Evolutionary conservation across 2,113 vertebrate genomes (phyloP).

Genomic region (Meriones unguiculatus): DNA sequence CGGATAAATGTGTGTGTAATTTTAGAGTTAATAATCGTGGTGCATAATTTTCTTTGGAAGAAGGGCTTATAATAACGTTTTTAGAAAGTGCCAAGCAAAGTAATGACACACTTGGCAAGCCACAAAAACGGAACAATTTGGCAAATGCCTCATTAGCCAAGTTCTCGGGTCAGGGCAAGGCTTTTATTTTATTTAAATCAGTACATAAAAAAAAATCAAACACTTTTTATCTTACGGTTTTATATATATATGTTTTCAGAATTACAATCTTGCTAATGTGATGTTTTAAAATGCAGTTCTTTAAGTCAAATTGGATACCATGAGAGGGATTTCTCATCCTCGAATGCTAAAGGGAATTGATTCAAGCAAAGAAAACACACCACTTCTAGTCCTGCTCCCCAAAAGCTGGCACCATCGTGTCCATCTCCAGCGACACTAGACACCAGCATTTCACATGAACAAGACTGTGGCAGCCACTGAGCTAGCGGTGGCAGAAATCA

Average conservation of each 20-base stretch:
- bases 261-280: conserved; percentile 46
- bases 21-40: conserved; percentile 81
- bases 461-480: neutral
- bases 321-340: rapidly evolving
- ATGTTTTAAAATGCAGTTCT: conserved; percentile 19
- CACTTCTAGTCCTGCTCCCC: rapidly evolving
- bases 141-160: conserved; percentile 79
- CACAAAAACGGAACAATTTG: conserved; percentile 80
- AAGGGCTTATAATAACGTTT: conserved; percentile 81
- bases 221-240: conserved; percentile 52
- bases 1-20: conserved; percentile 71
- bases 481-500: neutral
- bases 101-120: conserved; percentile 82
- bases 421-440: neutral
- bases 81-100: conserved; percentile 80
- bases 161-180: conserved; percentile 76
- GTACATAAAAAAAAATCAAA: conserved; percentile 70
- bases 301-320: neutral
- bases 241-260: conserved; percentile 50
- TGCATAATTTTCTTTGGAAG: conserved; percentile 82
- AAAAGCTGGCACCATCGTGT: neutral
- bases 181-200: conserved; percentile 76
- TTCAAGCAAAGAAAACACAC: neutral
- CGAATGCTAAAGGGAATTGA: neutral
- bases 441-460: neutral